Percentiles rank a stretch among this genome's conserved stretches.
Evolutionary conservation across 1,140 invertebrate species (phyloP).

Genomic region (Drosophila murphyi): DNA sequence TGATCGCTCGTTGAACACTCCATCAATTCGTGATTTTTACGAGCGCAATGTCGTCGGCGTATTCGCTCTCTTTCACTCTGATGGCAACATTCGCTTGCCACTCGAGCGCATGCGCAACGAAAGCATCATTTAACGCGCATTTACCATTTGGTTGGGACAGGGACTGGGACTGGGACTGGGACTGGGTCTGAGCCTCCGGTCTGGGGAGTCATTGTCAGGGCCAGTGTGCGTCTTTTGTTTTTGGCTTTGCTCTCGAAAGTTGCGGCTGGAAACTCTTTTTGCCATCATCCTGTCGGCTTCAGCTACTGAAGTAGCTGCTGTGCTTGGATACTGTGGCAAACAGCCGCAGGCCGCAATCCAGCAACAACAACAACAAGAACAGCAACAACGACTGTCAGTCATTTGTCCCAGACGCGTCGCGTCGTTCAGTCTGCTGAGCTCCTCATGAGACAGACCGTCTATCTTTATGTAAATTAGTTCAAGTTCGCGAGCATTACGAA

Average conservation of each 20-base stretch:
- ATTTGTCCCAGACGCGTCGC: conserved; percentile 71
- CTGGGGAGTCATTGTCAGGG: conserved; percentile 38
- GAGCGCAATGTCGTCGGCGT: conserved; percentile 76
- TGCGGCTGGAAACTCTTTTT: conserved; percentile 21
- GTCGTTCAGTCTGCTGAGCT: conserved; percentile 49
- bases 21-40: conserved; percentile 85
- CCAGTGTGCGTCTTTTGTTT: conserved; percentile 50
- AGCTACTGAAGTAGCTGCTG: conserved; percentile 80
- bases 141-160: conserved; percentile 51
- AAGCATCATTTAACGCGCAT: conserved; percentile 83
- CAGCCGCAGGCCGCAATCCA: conserved; percentile 44
- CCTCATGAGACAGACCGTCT: conserved; percentile 25
- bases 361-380: not conserved
- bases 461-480: conserved; percentile 82
- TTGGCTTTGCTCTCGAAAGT: conserved; percentile 33
- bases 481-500: conserved; percentile 50
- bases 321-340: conserved; percentile 42
- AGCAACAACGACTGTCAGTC: conserved; percentile 68
- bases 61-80: conserved; percentile 24
- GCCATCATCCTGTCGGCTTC: conserved; percentile 56
- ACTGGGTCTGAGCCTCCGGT: conserved; percentile 5
- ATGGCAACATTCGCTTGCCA: conserved; percentile 28
- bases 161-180: not conserved
- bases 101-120: conserved; percentile 73
- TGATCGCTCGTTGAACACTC: conserved; percentile 81